Evolutionary conservation across 1,140 invertebrate genomes (phyloP).

Genomic region (Trinorchestia longiramus): DNA sequence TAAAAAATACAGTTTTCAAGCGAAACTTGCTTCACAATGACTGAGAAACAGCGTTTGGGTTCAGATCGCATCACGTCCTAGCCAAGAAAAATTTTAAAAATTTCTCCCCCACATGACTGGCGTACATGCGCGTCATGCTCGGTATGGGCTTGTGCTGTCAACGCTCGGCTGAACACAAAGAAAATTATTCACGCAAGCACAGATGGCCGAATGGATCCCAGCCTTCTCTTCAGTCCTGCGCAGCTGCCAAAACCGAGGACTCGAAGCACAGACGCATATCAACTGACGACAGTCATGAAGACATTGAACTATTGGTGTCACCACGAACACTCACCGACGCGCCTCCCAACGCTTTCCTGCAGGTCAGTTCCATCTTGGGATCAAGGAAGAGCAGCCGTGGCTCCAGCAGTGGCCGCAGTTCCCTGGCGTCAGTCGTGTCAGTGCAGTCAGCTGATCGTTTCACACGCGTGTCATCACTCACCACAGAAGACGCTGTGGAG

Average conservation of each 20-base stretch:
- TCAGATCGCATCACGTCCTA: not conserved
- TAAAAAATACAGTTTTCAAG: not conserved
- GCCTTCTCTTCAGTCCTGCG: not conserved
- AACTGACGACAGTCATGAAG: not conserved
- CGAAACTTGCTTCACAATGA: not conserved
- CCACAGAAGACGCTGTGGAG: not conserved
- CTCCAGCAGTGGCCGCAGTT: not conserved
- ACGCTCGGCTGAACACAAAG: slow-evolving; percentile 4
- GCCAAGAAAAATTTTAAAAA: not conserved
- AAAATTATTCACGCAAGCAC: not conserved
- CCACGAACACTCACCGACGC: not conserved
- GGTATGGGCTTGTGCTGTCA: slow-evolving; percentile 31
- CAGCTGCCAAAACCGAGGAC: not conserved
- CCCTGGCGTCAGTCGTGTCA: slow-evolving; percentile 22
- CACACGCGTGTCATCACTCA: not conserved
- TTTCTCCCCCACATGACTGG: not conserved
- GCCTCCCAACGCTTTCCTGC: not conserved
- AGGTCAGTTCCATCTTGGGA: slow-evolving; percentile 18
- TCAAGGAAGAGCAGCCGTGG: not conserved
- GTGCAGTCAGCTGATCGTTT: slow-evolving; percentile 20
- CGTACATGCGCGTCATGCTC: not conserved
- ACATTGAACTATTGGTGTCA: not conserved
- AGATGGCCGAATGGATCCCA: not conserved
- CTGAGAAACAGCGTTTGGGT: not conserved
- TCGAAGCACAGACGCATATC: not conserved